phyloP scores from a whole-genome alignment of 1,140 invertebrate genomes.

The Cherax quadricarinatus region DNA sequence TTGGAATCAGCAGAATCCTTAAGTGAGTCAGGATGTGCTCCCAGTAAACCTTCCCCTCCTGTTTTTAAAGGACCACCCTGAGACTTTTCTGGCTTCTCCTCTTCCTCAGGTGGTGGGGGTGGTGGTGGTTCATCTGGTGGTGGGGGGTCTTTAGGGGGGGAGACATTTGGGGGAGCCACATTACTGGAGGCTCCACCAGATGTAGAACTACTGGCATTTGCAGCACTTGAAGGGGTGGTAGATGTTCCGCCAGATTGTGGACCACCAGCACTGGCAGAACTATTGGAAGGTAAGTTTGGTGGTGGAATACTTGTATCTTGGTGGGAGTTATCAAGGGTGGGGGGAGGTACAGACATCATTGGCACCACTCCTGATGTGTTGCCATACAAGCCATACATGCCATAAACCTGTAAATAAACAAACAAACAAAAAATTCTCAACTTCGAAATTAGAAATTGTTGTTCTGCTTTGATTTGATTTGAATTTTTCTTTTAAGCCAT shows the following conservation, averaged over 20 bases:
- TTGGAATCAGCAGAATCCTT: not conserved
- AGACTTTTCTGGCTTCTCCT: not conserved
- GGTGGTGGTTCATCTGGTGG: conserved; percentile 10
- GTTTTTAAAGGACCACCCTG: not conserved
- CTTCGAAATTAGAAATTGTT: not conserved
- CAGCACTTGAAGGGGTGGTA: not conserved
- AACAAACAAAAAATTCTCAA: not conserved
- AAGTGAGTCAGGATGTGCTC: not conserved
- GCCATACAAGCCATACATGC: conserved; percentile 47
- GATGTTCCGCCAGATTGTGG: not conserved
- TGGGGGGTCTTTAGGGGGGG: not conserved
- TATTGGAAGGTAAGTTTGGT: not conserved
- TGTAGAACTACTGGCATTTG: not conserved
- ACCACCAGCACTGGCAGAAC: not conserved
- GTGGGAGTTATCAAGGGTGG: not conserved
- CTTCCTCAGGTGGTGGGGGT: conserved; percentile 28
- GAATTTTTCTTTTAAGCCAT: too few relatives aligned
- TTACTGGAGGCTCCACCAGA: not conserved
- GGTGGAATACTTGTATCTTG: conserved; percentile 25
- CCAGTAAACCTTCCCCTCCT: not conserved
- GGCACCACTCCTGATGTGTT: conserved; percentile 12
- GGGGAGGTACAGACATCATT: conserved; percentile 46
- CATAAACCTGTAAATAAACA: conserved; percentile 34
- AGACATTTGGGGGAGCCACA: not conserved
- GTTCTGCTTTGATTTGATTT: not conserved